Conservation (phyloP, 2,113 vertebrate genomes). For the Hirundichthys speculiger region DNA sequence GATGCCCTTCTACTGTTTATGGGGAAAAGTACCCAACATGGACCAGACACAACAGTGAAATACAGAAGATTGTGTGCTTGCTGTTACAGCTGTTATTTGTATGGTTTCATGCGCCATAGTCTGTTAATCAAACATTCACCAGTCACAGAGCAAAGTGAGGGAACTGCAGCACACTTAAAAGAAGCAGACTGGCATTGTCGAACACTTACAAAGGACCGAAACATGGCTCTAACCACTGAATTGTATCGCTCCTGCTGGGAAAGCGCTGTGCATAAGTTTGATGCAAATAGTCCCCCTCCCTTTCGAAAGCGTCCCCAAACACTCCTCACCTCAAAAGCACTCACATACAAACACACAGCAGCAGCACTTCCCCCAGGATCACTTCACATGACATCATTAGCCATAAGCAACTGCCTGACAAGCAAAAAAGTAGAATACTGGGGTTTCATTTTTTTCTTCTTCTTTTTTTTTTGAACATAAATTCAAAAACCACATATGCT, state of each 20-base stretch:
- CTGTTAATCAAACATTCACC: constrained; percentile 14
- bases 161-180: constrained; percentile 18
- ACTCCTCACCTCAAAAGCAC: constrained; percentile 34
- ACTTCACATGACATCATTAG: constrained; percentile 69
- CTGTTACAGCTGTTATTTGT: constrained; percentile 1
- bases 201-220: constrained; percentile 47
- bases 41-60: background rate
- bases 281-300: constrained; percentile 65
- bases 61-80: background rate
- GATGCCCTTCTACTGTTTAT: constrained; percentile 51
- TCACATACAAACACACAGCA: constrained; percentile 39
- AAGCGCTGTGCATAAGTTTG: constrained; percentile 65
- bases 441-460: constrained; percentile 18
- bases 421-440: constrained; percentile 51
- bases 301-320: constrained; percentile 36
- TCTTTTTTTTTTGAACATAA: constrained; percentile 52
- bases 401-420: constrained; percentile 75
- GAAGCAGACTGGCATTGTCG: no score
- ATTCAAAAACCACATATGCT: constrained; percentile 65
- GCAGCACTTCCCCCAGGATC: constrained; percentile 45
- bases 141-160: constrained; percentile 11
- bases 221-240: constrained; percentile 48
- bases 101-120: constrained; percentile 10
- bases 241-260: constrained; percentile 45
- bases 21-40: background rate